Base-by-base conservation (phyloP, 2,888 invertebrate genomes). In the Caenorhabditis angaria region DNA sequence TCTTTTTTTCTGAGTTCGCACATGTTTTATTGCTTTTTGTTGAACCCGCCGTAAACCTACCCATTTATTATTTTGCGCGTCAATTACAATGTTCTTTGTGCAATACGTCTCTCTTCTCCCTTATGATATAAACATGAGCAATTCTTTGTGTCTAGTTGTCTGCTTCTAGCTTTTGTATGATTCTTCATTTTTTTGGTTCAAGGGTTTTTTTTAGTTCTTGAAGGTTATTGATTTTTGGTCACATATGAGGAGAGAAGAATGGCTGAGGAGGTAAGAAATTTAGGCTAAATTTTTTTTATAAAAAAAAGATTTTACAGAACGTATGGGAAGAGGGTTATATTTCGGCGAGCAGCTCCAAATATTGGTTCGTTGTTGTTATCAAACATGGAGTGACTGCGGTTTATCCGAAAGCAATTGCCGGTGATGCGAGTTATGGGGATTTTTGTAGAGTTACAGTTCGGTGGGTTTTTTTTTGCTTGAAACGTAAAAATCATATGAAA, bases 321-420 rank as follows among this genome's bases (percentile, higher is more conserved):
- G 41, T 18, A 41, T 41, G 41, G 41, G 41, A 41, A 14, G 18
- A 41, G 10, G 41, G 41, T 10, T 41, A 18, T 18, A 41, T 41
- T 12, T 41, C 41, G 14, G 59, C 48, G 3, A 58, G 53, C 59
- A 57, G 32, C n/a, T 8, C 14, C 22, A 25, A 53, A 12, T 32
- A 41, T 32, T 27, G 5, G 4, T 68, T 68, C 22, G 58, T 68
- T 25, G 25, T 68, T 4, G 35, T 68, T 8, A 53, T 68, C 1
- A 47, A 68, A 8, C 41, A 54, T 25, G 67, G 67, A 54, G 29
- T 48, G 6, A 53, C 67, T 0, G 67, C 67, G 4, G 48, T 68
- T 20, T n/a, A 57, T 6, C 35, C 18, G 1, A 5, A 25, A 25
- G 8, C 27, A 20, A 18, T n/a, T 12, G 20, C 1, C 25, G 8